Evolutionary conservation across 2,797 vertebrate species (phyloP).

Genomic region (Sphaeramia orbicularis): DNA sequence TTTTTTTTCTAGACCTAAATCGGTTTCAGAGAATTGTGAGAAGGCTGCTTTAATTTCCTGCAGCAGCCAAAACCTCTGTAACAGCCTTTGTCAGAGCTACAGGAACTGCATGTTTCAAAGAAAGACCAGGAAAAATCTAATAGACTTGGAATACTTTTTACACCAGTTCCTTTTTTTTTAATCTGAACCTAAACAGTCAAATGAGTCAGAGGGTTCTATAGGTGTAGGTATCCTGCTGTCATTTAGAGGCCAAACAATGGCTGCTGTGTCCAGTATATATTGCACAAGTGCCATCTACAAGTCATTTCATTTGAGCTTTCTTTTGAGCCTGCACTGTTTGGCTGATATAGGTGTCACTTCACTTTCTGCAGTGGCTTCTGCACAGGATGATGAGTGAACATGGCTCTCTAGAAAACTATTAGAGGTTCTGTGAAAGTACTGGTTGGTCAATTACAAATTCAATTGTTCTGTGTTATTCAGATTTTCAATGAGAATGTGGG

Average conservation of each 20-base stretch:
- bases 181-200: too few species aligned
- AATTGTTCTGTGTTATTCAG: not conserved
- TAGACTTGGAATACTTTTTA: too few species aligned
- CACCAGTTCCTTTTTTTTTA: too few species aligned
- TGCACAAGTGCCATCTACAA: not conserved
- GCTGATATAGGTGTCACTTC: slow-evolving; percentile 5
- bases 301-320: slow-evolving; percentile 2
- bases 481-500: not conserved
- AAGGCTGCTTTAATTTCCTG: slow-evolving; percentile 3
- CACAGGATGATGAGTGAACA: slow-evolving; percentile 18
- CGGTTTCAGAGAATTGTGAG: slow-evolving; percentile 19
- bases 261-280: not conserved
- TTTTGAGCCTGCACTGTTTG: not conserved
- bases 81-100: not conserved
- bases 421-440: too few species aligned
- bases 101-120: not conserved
- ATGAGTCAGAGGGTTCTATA: not conserved
- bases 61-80: not conserved
- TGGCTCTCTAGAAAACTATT: slow-evolving; percentile 5
- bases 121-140: not conserved
- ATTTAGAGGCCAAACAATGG: not conserved
- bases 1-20: not conserved
- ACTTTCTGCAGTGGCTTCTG: not conserved
- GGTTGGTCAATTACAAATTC: too few species aligned
- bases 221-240: not conserved